Base-by-base conservation (phyloP, 2,113 vertebrate species). In the Geococcyx californianus region DNA sequence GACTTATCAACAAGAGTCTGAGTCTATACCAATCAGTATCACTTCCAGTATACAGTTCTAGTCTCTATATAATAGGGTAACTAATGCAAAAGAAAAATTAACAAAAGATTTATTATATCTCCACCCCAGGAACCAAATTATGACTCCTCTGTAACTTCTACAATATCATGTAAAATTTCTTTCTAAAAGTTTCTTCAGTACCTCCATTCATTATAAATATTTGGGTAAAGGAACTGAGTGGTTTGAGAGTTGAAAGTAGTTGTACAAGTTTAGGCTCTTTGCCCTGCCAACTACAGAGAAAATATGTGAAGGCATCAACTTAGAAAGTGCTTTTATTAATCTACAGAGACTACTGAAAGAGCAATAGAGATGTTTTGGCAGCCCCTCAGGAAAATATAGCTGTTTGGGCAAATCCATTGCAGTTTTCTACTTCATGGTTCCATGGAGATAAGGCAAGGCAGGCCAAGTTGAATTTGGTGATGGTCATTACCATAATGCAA, bases 241-340 rank as follows among this genome's bases (percentile, higher is more conserved):
- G 9, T 59, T 55, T 64, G 72, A 66, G 72, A 87, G 82, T 40
- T 74, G 87, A 91, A 38, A 33, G 21, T 29, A 10, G 55, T 70
- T 38, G 33, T 72, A 77, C 58, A 76, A 52, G 40, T 79, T 91
- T 78, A 72, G 78, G 51, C 29, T 80, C 15, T 88, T 49, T 93
- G 18, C 42, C 67, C 49, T 83, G 66, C 54, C 79, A 67, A 14
- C 67, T 86, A 34, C 58, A 80, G 55, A 56, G 72, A 75, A 77
- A 88, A 85, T 74, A 77, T 9, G 68, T 86, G 87, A 94, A 84
- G 72, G n/a, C 38, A 83, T 84, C 92, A 72, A 33, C 52, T 59
- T 88, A 63, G 64, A 80, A 74, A 91, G 81, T 95, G 81, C 29
- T 93, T 95, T 95, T 91, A 90, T 90, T 81, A 93, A 94, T 96